Conservation (phyloP, 2,888 invertebrate species). For the Argyra leucocephala region DNA sequence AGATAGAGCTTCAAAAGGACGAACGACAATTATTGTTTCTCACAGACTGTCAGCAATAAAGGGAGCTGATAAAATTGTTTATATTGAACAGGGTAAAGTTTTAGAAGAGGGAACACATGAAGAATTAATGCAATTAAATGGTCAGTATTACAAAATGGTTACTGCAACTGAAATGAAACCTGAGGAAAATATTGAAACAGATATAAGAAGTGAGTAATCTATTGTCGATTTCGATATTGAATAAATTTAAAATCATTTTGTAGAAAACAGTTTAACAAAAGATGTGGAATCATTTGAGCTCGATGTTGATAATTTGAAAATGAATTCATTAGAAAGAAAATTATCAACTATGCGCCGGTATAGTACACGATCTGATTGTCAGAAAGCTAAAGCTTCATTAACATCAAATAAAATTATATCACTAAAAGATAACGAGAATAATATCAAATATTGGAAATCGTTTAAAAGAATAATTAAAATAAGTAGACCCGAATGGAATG, state of each 20-base stretch:
- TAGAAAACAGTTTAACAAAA: neutral
- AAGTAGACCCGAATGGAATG: slow-evolving; percentile 60
- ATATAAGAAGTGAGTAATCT: slow-evolving; percentile 21
- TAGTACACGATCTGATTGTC: neutral
- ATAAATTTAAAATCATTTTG: slow-evolving; percentile 23
- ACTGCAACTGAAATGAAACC: slow-evolving; percentile 39
- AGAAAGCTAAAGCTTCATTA: neutral
- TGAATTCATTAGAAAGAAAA: slow-evolving; percentile 35
- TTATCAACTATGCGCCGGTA: slow-evolving; percentile 16
- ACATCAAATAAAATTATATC: neutral
- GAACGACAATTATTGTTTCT: slow-evolving; percentile 68
- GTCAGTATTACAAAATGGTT: slow-evolving; percentile 60
- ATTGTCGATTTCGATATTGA: neutral
- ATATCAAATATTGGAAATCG: slow-evolving; percentile 33
- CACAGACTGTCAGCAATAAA: slow-evolving; percentile 63
- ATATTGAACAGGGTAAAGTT: slow-evolving; percentile 61
- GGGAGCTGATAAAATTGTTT: slow-evolving; percentile 60
- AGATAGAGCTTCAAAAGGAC: slow-evolving; percentile 62
- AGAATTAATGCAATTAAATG: slow-evolving; percentile 54
- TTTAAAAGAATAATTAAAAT: slow-evolving; percentile 52
- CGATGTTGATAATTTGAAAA: neutral
- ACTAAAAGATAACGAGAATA: slow-evolving; percentile 31
- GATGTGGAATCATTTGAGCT: neutral
- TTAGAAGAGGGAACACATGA: slow-evolving; percentile 66
- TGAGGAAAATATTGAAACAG: slow-evolving; percentile 28